Conservation (phyloP, 53 echinoderm and acorn worm species). For the Glandiceps talaboti region DNA sequence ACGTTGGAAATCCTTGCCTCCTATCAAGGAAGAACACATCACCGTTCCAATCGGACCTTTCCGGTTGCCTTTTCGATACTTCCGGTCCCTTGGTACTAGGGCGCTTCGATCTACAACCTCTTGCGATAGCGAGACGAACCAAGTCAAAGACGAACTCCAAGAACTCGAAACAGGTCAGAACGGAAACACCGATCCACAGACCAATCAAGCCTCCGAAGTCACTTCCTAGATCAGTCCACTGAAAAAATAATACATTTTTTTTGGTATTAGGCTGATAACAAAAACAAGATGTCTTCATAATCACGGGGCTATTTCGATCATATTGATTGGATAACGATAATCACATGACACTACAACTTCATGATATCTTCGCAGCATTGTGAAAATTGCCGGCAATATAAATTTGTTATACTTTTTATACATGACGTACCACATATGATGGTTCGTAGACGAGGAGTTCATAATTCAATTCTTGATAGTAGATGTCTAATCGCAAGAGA, state of each 20-base stretch:
- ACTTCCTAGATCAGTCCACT: constrained; percentile 48
- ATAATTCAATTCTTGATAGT: constrained; percentile 79
- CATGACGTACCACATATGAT: constrained; percentile 49
- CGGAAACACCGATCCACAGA: constrained; percentile 75
- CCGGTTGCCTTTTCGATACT: background rate
- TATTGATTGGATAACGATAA: too few relatives aligned
- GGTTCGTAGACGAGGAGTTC: constrained; percentile 44
- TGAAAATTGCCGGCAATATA: too few relatives aligned
- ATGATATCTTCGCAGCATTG: too few relatives aligned
- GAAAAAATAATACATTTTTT: too few relatives aligned
- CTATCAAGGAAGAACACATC: background rate
- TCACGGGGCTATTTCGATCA: too few relatives aligned
- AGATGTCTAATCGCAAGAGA: constrained; percentile 30
- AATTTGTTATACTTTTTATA: too few relatives aligned
- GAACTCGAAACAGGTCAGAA: constrained; percentile 74
- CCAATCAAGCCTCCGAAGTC: constrained; percentile 79
- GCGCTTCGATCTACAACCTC: background rate
- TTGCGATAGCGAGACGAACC: background rate
- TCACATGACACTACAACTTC: too few relatives aligned
- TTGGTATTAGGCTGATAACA: too few relatives aligned
- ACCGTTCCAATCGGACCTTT: background rate
- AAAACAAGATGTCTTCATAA: too few relatives aligned
- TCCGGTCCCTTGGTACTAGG: background rate
- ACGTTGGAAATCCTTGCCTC: background rate
- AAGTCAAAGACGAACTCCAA: constrained; percentile 65